These are phyloP conservation scores for Araneus ventricosus DNA, from an alignment of 1,140 invertebrate species.

Conservation along the genomic window DNA sequence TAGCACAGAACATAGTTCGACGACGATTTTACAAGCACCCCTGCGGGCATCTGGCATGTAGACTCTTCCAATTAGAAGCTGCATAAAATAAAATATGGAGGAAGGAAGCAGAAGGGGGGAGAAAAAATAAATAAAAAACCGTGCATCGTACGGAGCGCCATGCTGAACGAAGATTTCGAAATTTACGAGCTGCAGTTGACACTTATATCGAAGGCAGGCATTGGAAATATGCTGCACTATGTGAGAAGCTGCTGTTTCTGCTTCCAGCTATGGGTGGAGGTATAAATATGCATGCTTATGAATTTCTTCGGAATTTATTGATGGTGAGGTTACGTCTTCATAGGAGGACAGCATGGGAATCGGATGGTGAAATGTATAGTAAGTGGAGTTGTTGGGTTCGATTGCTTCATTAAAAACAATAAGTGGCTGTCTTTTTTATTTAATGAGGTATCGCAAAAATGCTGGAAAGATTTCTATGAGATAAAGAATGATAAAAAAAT, in stretches of 20 bases:
- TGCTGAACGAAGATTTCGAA: slow-evolving; percentile 2
- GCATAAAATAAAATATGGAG: slow-evolving; percentile 31
- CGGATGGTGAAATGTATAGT: neutral
- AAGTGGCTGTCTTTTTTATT: too few relatives aligned
- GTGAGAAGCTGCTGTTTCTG: too few relatives aligned
- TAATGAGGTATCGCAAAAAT: too few relatives aligned
- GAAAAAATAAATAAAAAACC: neutral
- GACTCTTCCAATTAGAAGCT: slow-evolving; percentile 23
- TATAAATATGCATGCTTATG: neutral
- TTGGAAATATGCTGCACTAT: neutral
- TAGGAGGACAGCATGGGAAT: neutral
- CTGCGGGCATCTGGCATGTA: neutral
- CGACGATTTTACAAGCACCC: neutral
- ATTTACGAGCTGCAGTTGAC: neutral
- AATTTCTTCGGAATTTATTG: neutral
- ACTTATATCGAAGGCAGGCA: neutral
- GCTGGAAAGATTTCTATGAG: too few relatives aligned
- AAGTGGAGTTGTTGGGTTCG: neutral
- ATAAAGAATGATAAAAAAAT: too few relatives aligned
- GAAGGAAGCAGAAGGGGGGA: neutral
- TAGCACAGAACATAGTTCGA: neutral
- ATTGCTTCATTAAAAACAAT: neutral
- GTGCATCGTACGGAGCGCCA: neutral
- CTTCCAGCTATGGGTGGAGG: neutral
- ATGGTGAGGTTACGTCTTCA: slow-evolving; percentile 1